phyloP scores from a whole-genome alignment of 2,797 vertebrate genomes.

The Phaenicophaeus curvirostris region DNA sequence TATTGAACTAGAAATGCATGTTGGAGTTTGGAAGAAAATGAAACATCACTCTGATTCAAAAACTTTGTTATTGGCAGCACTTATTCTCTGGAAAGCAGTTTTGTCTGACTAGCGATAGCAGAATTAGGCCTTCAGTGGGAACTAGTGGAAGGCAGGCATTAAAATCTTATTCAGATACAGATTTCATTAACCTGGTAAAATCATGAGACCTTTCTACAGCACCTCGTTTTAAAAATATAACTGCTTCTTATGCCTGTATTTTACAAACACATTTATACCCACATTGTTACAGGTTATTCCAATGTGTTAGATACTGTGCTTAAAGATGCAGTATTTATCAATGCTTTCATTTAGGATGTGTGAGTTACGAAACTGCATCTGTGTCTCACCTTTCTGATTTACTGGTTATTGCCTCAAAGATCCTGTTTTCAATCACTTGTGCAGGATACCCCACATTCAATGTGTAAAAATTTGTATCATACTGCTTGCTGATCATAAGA shows the following conservation, averaged over 20 bases:
- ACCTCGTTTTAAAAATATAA: not conserved
- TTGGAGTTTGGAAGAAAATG: not conserved
- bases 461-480: not conserved
- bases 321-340: not conserved
- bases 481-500: accelerated
- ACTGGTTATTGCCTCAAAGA: not conserved
- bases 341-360: not conserved
- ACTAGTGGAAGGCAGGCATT: not conserved
- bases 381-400: not conserved
- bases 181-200: not conserved
- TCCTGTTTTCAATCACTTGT: not conserved
- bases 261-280: not conserved
- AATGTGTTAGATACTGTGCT: not conserved
- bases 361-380: not conserved
- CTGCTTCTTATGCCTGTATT: not conserved
- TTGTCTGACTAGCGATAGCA: not conserved
- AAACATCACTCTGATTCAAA: not conserved
- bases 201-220: not conserved
- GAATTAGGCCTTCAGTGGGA: not conserved
- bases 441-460: not conserved
- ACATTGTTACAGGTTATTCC: not conserved
- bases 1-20: not conserved
- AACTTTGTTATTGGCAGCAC: not conserved
- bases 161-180: not conserved
- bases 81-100: not conserved